Base-by-base conservation (phyloP, 2,888 invertebrate species). In the Ophion slaviceki region DNA sequence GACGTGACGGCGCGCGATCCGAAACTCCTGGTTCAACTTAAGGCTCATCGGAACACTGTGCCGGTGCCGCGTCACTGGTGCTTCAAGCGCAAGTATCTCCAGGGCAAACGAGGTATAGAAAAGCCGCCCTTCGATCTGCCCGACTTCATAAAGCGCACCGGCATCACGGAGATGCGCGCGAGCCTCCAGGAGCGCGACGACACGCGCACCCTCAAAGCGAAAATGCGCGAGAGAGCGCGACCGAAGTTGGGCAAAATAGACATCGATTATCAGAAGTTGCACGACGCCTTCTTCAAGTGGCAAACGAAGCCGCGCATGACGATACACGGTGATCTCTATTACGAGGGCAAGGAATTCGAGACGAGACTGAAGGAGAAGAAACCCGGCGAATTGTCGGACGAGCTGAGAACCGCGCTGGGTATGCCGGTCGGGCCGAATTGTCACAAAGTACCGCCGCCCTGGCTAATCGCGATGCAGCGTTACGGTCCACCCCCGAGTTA, bases 91-190 rank as follows among this genome's bases (percentile, higher is more conserved):
- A 99, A 99, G 95, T 98, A 98, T 93, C 94, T 98, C 20, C 98
- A 99, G 94, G 99, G 99, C 14, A 99, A 99, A 94, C 95, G 99
- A 68, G 99, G 99, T 93, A 99, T 99, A 91, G 99, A 99, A 94
- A 99, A 99, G 92, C 98, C 99, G 0, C 99, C 99, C 0, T 99
- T 99, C 94, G 98, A 99, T 93, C 95, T 99, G 75, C 99, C 99
- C 0, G 99, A 99, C 91, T 99, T 99, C 93, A 99, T 99, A 85
- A 99, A 99, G 94, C 97, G 98, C 92, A 99, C 99, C 0, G 99
- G 99, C n/a, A 99, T 99, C 88, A 99, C 99, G 97, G 99, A 99
- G 94, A 99, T 99, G 99, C 95, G 99, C 64, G 99, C 99, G 59
- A 99, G 99, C 0, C 95, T 99, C 28, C 99, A 99, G 92, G 99